phyloP scores from a whole-genome alignment of 2,888 invertebrate species.

The Halictus quadricinctus region DNA sequence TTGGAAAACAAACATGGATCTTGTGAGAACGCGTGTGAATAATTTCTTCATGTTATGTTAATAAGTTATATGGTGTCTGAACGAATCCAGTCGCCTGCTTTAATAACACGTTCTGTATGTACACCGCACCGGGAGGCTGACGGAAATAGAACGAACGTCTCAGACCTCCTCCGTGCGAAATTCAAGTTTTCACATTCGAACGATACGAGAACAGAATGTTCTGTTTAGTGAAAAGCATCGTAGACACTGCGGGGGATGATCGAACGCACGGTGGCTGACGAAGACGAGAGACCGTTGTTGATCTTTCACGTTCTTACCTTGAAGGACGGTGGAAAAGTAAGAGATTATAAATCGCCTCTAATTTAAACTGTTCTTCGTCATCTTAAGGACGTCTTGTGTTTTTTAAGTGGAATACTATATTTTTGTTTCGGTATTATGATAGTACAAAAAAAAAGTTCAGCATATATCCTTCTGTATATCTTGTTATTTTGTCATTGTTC shows the following conservation, averaged over 20 bases:
- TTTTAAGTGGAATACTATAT: background rate
- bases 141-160: background rate
- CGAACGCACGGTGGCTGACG: background rate
- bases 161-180: background rate
- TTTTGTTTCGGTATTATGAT: background rate
- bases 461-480: background rate
- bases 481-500: background rate
- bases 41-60: background rate
- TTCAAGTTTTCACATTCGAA: slow-evolving; percentile 10
- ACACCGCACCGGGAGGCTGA: background rate
- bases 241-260: background rate
- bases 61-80: background rate
- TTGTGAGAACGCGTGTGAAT: background rate
- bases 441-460: background rate
- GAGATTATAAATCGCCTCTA: too few species aligned
- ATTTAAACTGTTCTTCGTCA: too few species aligned
- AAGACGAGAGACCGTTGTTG: background rate
- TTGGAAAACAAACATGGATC: background rate
- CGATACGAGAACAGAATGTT: background rate
- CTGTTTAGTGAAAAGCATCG: background rate
- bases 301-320: background rate
- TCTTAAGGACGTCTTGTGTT: background rate
- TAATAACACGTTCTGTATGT: background rate
- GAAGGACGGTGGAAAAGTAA: too few species aligned
- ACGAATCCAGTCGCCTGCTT: background rate